Percentiles rank a stretch among this genome's conserved stretches.
These are phyloP conservation scores for Cheilosia scutellata DNA, from an alignment of 2,888 invertebrate genomes.

Conservation along the genomic window DNA sequence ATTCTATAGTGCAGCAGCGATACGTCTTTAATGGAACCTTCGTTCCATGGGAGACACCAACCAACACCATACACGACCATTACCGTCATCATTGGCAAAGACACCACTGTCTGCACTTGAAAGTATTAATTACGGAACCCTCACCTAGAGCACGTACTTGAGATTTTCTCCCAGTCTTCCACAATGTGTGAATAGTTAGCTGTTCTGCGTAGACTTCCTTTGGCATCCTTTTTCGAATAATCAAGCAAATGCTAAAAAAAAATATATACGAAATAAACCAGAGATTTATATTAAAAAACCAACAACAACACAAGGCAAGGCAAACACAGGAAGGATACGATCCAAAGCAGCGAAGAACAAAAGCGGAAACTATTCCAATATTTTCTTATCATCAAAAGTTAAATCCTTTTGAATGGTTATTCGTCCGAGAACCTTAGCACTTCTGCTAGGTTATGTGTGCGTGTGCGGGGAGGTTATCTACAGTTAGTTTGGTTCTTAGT, in stretches of 20 bases:
- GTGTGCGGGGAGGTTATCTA: slow-evolving; percentile 30
- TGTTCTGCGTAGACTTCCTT: slow-evolving; percentile 27
- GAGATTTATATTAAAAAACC: slow-evolving; percentile 46
- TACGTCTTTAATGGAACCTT: neutral
- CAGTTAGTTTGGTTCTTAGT: slow-evolving; percentile 32
- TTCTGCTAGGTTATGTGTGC: neutral
- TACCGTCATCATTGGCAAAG: slow-evolving; percentile 45
- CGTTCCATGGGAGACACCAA: neutral
- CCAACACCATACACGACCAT: slow-evolving; percentile 11
- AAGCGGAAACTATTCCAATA: slow-evolving; percentile 70
- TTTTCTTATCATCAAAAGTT: slow-evolving; percentile 72
- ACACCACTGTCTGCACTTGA: slow-evolving; percentile 55
- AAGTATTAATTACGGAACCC: slow-evolving; percentile 70
- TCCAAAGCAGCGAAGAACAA: slow-evolving; percentile 56
- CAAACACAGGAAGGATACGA: slow-evolving; percentile 62
- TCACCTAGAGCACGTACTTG: slow-evolving; percentile 73
- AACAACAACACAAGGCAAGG: slow-evolving; percentile 15
- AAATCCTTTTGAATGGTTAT: slow-evolving; percentile 66
- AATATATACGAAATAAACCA: slow-evolving; percentile 44
- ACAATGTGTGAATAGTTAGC: neutral
- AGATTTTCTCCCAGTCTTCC: slow-evolving; percentile 39
- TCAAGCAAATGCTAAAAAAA: slow-evolving; percentile 48
- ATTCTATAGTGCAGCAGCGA: neutral
- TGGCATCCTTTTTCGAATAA: slow-evolving; percentile 61
- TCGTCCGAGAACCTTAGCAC: slow-evolving; percentile 49